Conservation (phyloP, 2,113 vertebrate genomes). For the Craseonycteris thonglongyai region DNA sequence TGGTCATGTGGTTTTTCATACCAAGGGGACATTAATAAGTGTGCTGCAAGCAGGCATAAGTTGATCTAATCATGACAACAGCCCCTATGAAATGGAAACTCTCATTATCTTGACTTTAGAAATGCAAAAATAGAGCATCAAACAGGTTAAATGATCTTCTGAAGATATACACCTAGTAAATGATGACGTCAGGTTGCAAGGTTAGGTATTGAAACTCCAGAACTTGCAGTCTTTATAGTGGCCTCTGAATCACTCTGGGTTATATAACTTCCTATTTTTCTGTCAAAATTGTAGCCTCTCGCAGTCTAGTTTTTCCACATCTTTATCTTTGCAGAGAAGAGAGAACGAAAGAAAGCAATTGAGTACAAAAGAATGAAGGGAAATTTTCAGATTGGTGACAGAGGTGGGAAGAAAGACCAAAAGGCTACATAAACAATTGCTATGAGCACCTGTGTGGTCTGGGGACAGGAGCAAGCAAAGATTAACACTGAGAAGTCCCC, state of each 20-base stretch:
- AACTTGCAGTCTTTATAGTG: not conserved
- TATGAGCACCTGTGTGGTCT: too few relatives aligned
- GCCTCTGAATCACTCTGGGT: not conserved
- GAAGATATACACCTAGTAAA: not conserved
- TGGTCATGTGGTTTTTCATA: not conserved
- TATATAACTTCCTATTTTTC: not conserved
- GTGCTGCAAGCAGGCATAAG: not conserved
- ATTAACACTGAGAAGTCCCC: not conserved
- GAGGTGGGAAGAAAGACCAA: not conserved
- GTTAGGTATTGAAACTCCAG: not conserved
- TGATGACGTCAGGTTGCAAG: too few relatives aligned
- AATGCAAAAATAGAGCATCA: not conserved
- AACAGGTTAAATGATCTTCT: not conserved
- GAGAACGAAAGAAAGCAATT: not conserved
- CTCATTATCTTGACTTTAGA: not conserved
- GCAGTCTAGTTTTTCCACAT: not conserved
- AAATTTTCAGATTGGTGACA: not conserved
- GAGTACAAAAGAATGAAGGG: not conserved
- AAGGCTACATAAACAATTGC: too few relatives aligned
- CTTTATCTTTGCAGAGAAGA: not conserved
- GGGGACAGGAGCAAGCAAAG: fast-evolving
- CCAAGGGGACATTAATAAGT: not conserved
- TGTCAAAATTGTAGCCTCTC: not conserved
- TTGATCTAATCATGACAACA: not conserved
- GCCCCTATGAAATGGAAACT: not conserved